Evolutionary conservation across 2,797 vertebrate species (phyloP).

Genomic region (Percopsis omiscomaycus): DNA sequence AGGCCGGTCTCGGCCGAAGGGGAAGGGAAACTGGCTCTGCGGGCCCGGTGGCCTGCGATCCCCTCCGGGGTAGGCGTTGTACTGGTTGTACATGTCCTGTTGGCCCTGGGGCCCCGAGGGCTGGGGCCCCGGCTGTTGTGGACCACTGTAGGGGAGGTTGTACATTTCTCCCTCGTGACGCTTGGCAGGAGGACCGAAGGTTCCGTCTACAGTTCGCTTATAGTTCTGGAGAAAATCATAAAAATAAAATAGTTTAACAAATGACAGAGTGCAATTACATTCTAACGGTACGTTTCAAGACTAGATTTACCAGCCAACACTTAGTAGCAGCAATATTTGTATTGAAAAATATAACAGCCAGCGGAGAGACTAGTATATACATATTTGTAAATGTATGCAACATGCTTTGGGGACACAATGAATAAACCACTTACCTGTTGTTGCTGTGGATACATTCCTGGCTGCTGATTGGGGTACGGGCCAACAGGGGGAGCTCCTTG

Average conservation of each 20-base stretch:
- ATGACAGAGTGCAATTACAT: too few species aligned
- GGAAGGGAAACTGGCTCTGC: slow-evolving; percentile 95
- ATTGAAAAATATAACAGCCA: neutral
- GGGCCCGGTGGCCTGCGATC: slow-evolving; percentile 89
- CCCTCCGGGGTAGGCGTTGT: slow-evolving; percentile 86
- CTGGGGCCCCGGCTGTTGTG: slow-evolving; percentile 87
- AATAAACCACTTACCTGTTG: slow-evolving; percentile 81
- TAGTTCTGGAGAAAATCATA: slow-evolving; percentile 82
- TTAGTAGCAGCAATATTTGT: neutral
- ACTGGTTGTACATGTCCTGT: slow-evolving; percentile 95
- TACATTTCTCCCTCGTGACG: slow-evolving; percentile 96
- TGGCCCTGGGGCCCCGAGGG: slow-evolving; percentile 82
- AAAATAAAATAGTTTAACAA: neutral
- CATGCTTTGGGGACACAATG: neutral
- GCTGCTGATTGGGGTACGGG: slow-evolving; percentile 94
- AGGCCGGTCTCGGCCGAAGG: slow-evolving; percentile 89
- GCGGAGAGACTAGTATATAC: neutral
- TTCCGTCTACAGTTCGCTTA: slow-evolving; percentile 93
- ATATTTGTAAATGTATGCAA: neutral
- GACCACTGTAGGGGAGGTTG: slow-evolving; percentile 85
- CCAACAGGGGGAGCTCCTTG: slow-evolving; percentile 94
- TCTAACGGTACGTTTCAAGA: too few species aligned
- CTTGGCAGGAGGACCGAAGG: slow-evolving; percentile 92
- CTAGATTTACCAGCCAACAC: slow-evolving; percentile 1
- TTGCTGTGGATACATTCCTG: slow-evolving; percentile 93